Conservation (phyloP, 2,113 vertebrate species). For the Zosterops hypoxanthus region DNA sequence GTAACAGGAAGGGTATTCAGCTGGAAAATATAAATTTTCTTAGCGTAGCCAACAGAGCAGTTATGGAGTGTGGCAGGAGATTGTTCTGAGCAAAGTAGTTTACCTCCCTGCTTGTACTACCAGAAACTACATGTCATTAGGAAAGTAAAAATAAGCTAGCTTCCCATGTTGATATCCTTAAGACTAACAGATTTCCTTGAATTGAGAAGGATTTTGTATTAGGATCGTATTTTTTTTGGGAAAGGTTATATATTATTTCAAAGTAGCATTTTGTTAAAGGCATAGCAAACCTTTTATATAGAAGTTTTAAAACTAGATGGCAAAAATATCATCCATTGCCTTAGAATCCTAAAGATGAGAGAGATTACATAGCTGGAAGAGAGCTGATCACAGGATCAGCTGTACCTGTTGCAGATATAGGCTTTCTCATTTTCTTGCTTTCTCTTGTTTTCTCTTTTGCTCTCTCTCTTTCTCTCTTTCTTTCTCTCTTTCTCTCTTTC, state of each 20-base stretch:
- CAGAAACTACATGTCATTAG: background rate
- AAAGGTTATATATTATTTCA: background rate
- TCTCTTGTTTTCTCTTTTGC: background rate
- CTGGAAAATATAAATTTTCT: background rate
- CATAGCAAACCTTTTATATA: background rate
- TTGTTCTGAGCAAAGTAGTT: background rate
- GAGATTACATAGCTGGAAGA: background rate
- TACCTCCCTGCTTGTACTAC: background rate
- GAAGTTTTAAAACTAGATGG: background rate
- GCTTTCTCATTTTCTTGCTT: no score
- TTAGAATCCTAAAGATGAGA: background rate
- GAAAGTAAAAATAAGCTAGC: background rate
- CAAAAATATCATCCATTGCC: background rate
- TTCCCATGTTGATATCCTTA: background rate
- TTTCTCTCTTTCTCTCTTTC: rapidly evolving
- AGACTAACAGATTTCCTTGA: background rate
- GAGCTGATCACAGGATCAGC: background rate
- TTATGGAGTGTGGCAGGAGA: background rate
- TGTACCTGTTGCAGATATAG: background rate
- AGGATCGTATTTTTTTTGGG: background rate
- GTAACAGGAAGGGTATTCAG: background rate
- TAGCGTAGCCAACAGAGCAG: background rate
- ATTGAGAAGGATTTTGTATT: background rate
- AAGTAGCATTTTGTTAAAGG: background rate
- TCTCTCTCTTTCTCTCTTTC: no score